Percentiles rank a stretch among this genome's conserved stretches.
Conservation (phyloP, 1,140 invertebrate genomes). For the Drosophila lacteicornis region DNA sequence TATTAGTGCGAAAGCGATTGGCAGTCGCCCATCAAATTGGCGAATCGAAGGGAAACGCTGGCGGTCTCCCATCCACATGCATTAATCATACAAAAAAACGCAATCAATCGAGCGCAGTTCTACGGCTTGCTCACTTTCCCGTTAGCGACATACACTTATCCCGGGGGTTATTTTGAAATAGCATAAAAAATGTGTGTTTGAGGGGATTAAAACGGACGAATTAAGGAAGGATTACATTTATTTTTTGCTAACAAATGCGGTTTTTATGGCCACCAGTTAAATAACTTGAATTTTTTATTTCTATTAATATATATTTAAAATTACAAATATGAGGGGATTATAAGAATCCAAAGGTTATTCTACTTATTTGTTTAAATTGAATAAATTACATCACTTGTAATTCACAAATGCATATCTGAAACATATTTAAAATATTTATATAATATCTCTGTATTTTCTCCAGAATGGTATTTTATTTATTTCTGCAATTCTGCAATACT, state of each 20-base stretch:
- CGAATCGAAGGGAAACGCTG: constrained; percentile 21
- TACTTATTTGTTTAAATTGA: neutral
- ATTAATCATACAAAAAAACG: constrained; percentile 75
- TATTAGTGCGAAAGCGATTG: constrained; percentile 59
- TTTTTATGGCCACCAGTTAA: neutral
- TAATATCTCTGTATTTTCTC: no score
- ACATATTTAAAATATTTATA: neutral
- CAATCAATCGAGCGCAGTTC: constrained; percentile 69
- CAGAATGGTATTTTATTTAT: no score
- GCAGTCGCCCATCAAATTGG: constrained; percentile 2
- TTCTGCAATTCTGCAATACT: no score
- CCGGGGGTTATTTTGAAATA: constrained; percentile 12
- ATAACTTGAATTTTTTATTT: neutral
- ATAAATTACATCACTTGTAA: no score
- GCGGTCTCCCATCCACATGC: constrained; percentile 13
- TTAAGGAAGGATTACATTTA: constrained; percentile 10
- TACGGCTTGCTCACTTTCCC: constrained; percentile 26
- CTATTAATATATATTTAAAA: neutral
- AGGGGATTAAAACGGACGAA: neutral
- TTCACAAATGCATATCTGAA: no score
- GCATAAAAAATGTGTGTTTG: neutral
- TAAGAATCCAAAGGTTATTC: neutral
- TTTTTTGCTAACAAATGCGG: neutral
- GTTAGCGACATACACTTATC: constrained; percentile 25
- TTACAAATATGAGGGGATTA: constrained; percentile 9